phyloP scores from a whole-genome alignment of 2,113 vertebrate species.

The Urocolius indicus region DNA sequence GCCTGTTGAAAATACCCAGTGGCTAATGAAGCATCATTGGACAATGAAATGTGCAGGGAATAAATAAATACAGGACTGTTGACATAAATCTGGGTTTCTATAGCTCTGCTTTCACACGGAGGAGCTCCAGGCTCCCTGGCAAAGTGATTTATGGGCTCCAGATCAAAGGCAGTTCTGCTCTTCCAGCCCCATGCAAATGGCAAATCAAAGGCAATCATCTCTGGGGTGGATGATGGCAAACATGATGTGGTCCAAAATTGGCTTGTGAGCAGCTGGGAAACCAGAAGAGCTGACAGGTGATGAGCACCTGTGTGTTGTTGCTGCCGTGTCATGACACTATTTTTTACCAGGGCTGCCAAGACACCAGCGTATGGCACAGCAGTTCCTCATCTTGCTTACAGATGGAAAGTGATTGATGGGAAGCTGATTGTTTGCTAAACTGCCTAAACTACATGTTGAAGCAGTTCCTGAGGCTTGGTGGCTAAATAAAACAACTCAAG shows the following conservation, averaged over 20 bases:
- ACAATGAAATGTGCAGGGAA: accelerated
- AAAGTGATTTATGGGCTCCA: neutral
- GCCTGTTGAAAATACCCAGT: neutral
- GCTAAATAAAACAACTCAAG: neutral
- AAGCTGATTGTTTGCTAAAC: neutral
- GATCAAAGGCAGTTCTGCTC: neutral
- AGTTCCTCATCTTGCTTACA: neutral
- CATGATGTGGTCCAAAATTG: neutral
- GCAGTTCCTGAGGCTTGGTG: neutral
- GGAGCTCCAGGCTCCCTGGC: accelerated
- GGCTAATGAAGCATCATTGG: accelerated
- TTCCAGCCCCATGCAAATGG: neutral
- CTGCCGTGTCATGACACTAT: accelerated
- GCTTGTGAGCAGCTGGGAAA: neutral
- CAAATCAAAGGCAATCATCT: neutral
- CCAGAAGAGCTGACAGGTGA: neutral
- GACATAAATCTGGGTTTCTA: neutral
- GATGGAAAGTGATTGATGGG: neutral
- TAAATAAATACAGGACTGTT: neutral
- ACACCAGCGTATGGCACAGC: accelerated
- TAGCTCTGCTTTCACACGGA: neutral
- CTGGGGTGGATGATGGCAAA: neutral
- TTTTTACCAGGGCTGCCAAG: neutral
- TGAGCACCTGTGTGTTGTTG: accelerated
- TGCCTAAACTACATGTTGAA: neutral